Conservation (phyloP, 1,140 invertebrate genomes). For the Magallana gigas region DNA sequence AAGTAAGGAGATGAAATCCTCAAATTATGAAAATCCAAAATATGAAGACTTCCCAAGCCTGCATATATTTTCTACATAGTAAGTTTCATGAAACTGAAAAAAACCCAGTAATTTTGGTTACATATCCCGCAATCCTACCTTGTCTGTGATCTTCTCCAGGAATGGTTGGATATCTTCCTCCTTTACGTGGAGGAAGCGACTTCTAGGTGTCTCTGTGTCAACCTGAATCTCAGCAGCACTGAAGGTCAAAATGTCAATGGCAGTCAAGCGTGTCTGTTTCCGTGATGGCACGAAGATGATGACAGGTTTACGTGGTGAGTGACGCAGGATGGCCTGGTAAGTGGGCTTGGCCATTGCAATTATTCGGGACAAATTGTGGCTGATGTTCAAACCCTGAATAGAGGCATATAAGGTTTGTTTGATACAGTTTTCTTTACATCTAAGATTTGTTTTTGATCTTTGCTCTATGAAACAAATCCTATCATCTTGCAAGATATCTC, state of each 20-base stretch:
- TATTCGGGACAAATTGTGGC: constrained; percentile 96
- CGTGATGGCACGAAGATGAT: constrained; percentile 98
- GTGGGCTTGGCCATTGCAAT: constrained; percentile 98
- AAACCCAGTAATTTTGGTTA: background rate
- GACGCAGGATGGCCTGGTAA: constrained; percentile 94
- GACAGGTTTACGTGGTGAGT: constrained; percentile 93
- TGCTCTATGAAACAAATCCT: no score
- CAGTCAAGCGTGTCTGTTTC: constrained; percentile 94
- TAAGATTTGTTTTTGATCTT: no score
- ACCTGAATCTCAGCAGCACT: constrained; percentile 92
- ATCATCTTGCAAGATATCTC: no score
- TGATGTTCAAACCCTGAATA: constrained; percentile 94
- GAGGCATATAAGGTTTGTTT: no score
- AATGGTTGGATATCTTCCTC: constrained; percentile 93
- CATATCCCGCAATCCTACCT: constrained; percentile 77
- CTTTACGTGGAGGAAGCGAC: constrained; percentile 87
- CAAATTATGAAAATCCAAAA: background rate
- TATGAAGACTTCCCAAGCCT: background rate
- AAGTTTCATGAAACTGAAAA: background rate
- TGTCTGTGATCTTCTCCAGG: constrained; percentile 91
- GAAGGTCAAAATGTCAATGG: constrained; percentile 96
- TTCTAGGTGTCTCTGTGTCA: constrained; percentile 80
- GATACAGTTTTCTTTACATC: no score
- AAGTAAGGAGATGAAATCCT: background rate
- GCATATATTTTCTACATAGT: background rate